A percentile compares a stretch with the other conserved stretches of the same genome.
These are phyloP conservation scores for Lithophane leautieri DNA, from an alignment of 2,888 invertebrate species.

Conservation along the genomic window DNA sequence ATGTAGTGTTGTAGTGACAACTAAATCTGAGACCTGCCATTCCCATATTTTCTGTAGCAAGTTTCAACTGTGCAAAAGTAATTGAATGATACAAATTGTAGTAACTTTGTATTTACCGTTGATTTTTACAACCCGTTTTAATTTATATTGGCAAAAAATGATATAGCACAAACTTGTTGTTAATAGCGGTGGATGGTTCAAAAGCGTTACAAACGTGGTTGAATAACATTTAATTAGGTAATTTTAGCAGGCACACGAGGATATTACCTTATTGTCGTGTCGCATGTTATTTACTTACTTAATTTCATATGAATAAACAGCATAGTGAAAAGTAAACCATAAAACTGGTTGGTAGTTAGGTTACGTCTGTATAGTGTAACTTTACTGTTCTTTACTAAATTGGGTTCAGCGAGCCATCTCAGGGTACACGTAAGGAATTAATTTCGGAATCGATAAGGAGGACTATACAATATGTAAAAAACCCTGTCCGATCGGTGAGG, in stretches of 20 bases:
- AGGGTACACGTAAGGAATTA: too few relatives aligned
- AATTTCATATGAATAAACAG: slow-evolving; percentile 15
- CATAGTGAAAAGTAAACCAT: neutral
- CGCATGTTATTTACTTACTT: neutral
- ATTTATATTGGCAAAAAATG: neutral
- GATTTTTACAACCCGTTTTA: neutral
- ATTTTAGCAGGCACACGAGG: neutral
- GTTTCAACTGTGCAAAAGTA: neutral
- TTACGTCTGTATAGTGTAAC: too few relatives aligned
- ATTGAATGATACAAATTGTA: neutral
- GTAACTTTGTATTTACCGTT: neutral
- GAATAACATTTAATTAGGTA: neutral
- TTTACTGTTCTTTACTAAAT: too few relatives aligned
- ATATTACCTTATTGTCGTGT: neutral
- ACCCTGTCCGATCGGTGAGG: too few relatives aligned
- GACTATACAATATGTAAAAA: too few relatives aligned
- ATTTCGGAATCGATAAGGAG: too few relatives aligned
- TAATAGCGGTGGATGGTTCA: neutral
- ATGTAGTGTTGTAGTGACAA: neutral
- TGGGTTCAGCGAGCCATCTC: too few relatives aligned
- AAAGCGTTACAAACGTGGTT: neutral
- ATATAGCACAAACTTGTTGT: neutral
- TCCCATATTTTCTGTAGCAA: neutral
- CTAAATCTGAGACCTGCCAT: neutral
- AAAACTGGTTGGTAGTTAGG: neutral